Base-by-base conservation (phyloP, 2,888 invertebrate species). In the Nephrotoma appendiculata region DNA sequence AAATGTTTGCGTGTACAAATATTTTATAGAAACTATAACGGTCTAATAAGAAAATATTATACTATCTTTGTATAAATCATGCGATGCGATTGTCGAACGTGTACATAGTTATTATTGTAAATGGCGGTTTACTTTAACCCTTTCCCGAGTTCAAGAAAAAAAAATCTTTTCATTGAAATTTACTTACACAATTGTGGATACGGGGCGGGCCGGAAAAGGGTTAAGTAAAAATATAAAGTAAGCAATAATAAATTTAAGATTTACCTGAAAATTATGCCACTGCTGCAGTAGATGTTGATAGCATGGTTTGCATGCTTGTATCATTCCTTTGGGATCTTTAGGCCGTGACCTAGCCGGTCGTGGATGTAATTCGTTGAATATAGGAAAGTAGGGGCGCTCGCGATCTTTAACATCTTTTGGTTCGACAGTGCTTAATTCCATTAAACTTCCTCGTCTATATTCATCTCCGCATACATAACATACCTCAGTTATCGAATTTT, bases 401-500 rank as follows among this genome's bases (percentile, higher is more conserved):
- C 92, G 93, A 90, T 88, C 89, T 86, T 90, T 90, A 15, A 89
- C 88, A 86, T 91, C 91, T 91, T 94, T 94, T 12, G 94, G 94
- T 90, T 93, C 93, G 89, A 93, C 93, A 48, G 94, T 94, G 90
- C 93, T 93, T 87, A 94, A 91, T 90, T 96, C 95, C 90, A 94
- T 94, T 43, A 97, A 93, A 88, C 96, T 96, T 88, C 97, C 97
- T 87, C 96, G 94, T 89, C 95, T 94, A 91, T 95, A 96, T 91
- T 97, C 97, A 90, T 97, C 97, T 31, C 97, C 97, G 92, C 97
- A 97, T 15, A 97, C 96, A 92, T 97, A 97, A 92, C 96, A 97
- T 86, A 97, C 97, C 92, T 97, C 97, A 41, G 96, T 97, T 89
- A 96, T 94, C 12, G 97, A 96, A 92, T 97, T 97, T 93, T 97